These are phyloP conservation scores for Calcarius ornatus DNA, from an alignment of 2,113 vertebrate genomes.

Conservation along the genomic window DNA sequence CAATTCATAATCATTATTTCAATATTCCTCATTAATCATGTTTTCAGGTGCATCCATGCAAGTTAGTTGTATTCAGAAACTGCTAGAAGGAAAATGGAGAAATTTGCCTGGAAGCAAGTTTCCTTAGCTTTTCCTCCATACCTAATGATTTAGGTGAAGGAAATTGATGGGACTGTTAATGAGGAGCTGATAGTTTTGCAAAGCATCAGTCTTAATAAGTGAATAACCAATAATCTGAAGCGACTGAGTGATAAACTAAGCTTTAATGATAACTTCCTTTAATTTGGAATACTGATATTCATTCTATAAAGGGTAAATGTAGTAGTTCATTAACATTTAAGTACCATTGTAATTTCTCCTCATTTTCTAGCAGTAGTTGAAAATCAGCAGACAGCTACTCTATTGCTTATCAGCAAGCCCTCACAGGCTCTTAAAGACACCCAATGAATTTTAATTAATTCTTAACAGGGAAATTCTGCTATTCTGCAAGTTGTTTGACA, in stretches of 20 bases:
- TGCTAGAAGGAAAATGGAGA: background rate
- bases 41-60: background rate
- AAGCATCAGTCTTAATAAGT: background rate
- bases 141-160: background rate
- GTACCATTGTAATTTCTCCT: background rate
- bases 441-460: slow-evolving; percentile 4
- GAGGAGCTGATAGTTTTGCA: background rate
- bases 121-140: background rate
- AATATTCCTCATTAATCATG: background rate
- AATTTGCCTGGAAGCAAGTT: background rate
- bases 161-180: background rate
- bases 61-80: background rate
- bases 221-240: background rate
- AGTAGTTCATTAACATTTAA: background rate
- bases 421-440: background rate
- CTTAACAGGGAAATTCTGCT: background rate
- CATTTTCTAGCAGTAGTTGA: background rate
- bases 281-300: background rate
- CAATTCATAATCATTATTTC: background rate
- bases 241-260: background rate
- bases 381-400: background rate
- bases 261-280: background rate
- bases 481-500: background rate
- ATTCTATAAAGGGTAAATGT: background rate
- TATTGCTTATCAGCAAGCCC: background rate